Conservation (phyloP, 2,888 invertebrate genomes). For the Drosophila neotestacea region DNA sequence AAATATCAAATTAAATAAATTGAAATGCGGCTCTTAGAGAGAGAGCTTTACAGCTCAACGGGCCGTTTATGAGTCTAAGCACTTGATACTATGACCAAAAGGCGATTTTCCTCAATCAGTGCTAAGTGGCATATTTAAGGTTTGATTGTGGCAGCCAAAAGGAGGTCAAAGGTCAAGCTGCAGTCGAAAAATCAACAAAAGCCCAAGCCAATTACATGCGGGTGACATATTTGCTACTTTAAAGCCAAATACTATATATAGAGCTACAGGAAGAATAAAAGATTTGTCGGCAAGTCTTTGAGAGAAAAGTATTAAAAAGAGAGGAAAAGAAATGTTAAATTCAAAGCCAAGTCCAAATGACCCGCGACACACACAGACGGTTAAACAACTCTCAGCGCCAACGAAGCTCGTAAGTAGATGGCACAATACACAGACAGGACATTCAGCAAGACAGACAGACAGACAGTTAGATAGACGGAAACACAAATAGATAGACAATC, state of each 20-base stretch:
- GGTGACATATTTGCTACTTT: constrained; percentile 26
- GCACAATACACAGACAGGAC: constrained; percentile 36
- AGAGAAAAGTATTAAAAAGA: not conserved
- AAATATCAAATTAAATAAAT: constrained; percentile 75
- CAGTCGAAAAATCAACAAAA: constrained; percentile 10
- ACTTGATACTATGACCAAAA: not conserved
- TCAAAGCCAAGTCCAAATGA: constrained; percentile 61
- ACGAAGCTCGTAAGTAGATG: constrained; percentile 39
- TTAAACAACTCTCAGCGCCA: constrained; percentile 47
- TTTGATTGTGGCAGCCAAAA: constrained; percentile 23
- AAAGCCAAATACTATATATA: constrained; percentile 20
- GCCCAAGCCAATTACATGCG: constrained; percentile 44
- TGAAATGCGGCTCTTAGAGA: constrained; percentile 48
- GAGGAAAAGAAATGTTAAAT: constrained; percentile 4
- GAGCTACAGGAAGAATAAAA: constrained; percentile 3
- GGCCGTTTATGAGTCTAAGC: constrained; percentile 36
- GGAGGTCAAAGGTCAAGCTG: constrained; percentile 7
- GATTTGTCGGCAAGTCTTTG: constrained; percentile 4
- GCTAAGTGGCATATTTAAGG: constrained; percentile 48
- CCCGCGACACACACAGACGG: constrained; percentile 43
- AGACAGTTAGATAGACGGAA: constrained; percentile 16
- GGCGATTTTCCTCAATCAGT: constrained; percentile 5
- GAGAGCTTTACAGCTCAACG: constrained; percentile 2
- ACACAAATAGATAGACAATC: constrained; percentile 21
- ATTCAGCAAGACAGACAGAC: constrained; percentile 10